Percentiles rank a stretch among this genome's conserved stretches.
phyloP scores from a whole-genome alignment of 2,797 vertebrate species.

The Steatocranus sp. region DNA sequence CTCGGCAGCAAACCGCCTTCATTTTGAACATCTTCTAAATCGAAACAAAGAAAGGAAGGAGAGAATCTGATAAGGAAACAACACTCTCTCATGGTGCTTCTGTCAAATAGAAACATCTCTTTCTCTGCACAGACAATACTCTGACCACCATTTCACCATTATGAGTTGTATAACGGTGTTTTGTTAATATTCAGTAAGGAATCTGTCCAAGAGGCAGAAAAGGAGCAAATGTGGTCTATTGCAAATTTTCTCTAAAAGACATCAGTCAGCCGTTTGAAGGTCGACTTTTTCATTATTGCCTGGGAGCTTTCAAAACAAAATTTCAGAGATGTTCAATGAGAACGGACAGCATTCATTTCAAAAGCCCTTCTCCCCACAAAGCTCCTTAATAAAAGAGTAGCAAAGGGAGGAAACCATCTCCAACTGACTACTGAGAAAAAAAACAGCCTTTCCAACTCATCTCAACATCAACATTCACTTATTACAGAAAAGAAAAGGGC shows the following conservation, averaged over 20 bases:
- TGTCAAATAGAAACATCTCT: neutral
- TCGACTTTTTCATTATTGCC: constrained; percentile 11
- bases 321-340: constrained; percentile 18
- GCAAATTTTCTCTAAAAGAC: neutral
- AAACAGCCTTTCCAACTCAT: constrained; percentile 1
- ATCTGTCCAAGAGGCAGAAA: neutral
- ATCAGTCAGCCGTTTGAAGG: constrained; percentile 10
- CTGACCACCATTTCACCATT: neutral
- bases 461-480: constrained; percentile 16
- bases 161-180: neutral
- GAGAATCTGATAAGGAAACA: neutral
- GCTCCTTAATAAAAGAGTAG: constrained; percentile 37
- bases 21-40: constrained; percentile 87
- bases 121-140: neutral
- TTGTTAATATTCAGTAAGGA: constrained; percentile 1
- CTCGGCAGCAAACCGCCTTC: constrained; percentile 78
- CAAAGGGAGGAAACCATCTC: constrained; percentile 21
- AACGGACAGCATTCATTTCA: constrained; percentile 20
- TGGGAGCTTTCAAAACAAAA: constrained; percentile 31
- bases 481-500: neutral
- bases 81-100: neutral
- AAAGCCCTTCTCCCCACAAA: constrained; percentile 21
- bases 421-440: constrained; percentile 11
- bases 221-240: neutral
- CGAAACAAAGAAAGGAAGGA: neutral